Evolutionary conservation across 2,797 vertebrate species (phyloP).

Genomic region (Amniataba percoides): DNA sequence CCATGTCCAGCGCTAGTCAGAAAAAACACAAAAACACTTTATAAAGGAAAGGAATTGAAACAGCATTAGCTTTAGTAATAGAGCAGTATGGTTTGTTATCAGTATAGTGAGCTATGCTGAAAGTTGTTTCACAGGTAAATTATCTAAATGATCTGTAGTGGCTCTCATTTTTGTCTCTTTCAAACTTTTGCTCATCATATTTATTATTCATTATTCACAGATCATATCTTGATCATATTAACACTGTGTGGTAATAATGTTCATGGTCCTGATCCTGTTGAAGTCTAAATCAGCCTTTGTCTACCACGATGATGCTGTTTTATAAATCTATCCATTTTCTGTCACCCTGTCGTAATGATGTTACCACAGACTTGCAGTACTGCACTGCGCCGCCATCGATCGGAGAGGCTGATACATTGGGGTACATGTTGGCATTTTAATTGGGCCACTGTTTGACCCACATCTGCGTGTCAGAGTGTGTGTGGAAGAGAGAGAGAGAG

Average conservation of each 20-base stretch:
- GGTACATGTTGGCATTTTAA: constrained; percentile 49
- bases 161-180: not conserved
- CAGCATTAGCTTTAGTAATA: not conserved
- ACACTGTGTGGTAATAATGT: not conserved
- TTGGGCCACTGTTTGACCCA: constrained; percentile 69
- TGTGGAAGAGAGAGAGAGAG: constrained; percentile 7
- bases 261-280: not conserved
- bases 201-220: not conserved
- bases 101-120: constrained; percentile 1
- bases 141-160: no score
- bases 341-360: not conserved
- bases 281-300: no score
- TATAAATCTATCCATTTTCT: no score
- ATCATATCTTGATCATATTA: no score
- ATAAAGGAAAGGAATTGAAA: not conserved
- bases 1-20: not conserved
- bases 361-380: not conserved
- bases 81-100: not conserved
- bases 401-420: constrained; percentile 29
- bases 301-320: no score
- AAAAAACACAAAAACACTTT: not conserved
- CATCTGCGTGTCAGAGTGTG: constrained; percentile 34
- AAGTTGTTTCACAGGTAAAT: not conserved
- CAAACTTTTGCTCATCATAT: not conserved
- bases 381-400: constrained; percentile 15